Evolutionary conservation across 2,113 vertebrate genomes (phyloP).

Genomic region (Micronycteris hirsuta): DNA sequence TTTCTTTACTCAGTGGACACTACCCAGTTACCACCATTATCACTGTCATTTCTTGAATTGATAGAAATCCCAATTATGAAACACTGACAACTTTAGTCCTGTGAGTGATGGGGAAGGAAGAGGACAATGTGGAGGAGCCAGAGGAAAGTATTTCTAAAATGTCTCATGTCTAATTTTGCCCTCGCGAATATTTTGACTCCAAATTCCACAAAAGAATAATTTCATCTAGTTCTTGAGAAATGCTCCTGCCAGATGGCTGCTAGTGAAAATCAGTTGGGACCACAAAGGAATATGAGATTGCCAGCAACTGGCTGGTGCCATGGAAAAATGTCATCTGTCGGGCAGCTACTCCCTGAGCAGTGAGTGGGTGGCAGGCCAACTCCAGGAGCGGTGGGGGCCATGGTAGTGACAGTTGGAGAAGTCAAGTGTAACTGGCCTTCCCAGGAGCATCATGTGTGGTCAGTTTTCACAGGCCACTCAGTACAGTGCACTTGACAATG

Average conservation of each 20-base stretch:
- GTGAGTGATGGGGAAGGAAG: neutral
- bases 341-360: neutral
- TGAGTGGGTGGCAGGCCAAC: slow-evolving; percentile 1
- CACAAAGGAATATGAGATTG: slow-evolving; percentile 4
- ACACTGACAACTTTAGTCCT: neutral
- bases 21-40: neutral
- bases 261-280: neutral
- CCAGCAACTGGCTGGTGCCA: slow-evolving; percentile 3
- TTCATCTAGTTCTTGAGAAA: neutral
- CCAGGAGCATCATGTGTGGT: neutral
- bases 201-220: neutral
- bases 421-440: neutral
- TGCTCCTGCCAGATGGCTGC: neutral
- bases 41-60: neutral
- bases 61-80: neutral
- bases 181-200: neutral
- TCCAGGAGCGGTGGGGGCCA: neutral
- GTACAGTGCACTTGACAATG: neutral
- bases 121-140: neutral
- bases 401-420: neutral
- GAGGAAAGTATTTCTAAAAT: slow-evolving; percentile 1
- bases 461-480: neutral
- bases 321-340: slow-evolving; percentile 44
- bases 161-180: neutral
- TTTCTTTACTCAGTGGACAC: neutral